Percentiles rank a stretch among this genome's conserved stretches.
Conservation (phyloP, 2,888 invertebrate species). For the Belgica antarctica region DNA sequence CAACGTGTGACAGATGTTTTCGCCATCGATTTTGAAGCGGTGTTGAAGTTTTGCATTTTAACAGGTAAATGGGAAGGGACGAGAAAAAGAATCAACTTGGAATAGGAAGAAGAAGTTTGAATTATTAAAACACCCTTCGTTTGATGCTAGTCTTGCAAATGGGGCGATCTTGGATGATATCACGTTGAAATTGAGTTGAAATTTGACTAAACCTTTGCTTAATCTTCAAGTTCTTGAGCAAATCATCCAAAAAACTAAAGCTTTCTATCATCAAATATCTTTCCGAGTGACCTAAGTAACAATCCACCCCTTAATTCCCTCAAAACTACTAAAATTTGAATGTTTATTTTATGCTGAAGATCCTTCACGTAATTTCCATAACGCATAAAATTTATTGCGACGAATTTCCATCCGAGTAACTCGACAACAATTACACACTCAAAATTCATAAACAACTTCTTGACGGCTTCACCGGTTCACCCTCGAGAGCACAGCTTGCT, state of each 20-base stretch:
- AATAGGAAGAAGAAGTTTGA: too few species aligned
- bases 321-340: neutral
- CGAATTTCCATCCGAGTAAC: neutral
- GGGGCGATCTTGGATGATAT: too few species aligned
- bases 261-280: too few species aligned
- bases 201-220: too few species aligned
- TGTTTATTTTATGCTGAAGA: neutral
- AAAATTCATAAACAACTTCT: neutral
- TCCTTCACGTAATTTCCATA: neutral
- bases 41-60: slow-evolving; percentile 41
- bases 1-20: slow-evolving; percentile 37
- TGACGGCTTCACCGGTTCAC: neutral
- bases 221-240: too few species aligned
- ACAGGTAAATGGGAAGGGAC: slow-evolving; percentile 33
- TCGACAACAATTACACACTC: slow-evolving; percentile 42
- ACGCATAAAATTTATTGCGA: neutral
- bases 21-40: slow-evolving; percentile 21
- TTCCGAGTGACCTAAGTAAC: too few species aligned
- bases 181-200: too few species aligned
- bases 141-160: too few species aligned
- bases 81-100: neutral
- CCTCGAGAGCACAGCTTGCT: neutral
- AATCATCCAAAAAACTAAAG: too few species aligned
- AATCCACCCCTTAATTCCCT: too few species aligned
- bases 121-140: too few species aligned